phyloP scores from a whole-genome alignment of 2,797 vertebrate genomes.

The Crax fasciolata region DNA sequence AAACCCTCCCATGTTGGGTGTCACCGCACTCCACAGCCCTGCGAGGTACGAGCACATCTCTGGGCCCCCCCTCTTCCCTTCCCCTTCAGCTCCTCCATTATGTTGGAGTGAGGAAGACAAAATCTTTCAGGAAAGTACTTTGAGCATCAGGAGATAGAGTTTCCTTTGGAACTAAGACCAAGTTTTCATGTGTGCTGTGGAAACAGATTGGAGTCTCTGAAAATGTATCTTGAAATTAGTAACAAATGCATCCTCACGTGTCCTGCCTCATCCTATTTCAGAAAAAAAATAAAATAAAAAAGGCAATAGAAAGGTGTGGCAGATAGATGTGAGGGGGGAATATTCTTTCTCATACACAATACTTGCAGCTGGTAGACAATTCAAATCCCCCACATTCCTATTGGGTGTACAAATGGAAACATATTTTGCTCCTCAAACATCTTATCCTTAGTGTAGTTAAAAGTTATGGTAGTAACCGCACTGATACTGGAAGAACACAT shows the following conservation, averaged over 20 bases:
- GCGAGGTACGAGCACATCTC: fast-evolving
- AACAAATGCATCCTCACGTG: background rate
- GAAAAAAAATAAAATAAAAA: background rate
- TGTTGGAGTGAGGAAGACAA: background rate
- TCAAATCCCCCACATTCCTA: background rate
- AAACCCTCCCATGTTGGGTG: background rate
- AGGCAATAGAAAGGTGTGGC: background rate
- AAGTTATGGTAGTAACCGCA: fast-evolving
- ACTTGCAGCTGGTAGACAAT: background rate
- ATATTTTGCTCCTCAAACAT: background rate
- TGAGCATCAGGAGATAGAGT: background rate
- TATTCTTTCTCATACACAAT: background rate
- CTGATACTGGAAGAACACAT: background rate
- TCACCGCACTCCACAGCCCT: background rate
- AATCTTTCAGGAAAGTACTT: background rate
- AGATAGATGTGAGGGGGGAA: background rate
- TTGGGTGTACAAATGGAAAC: background rate
- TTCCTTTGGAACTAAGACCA: background rate
- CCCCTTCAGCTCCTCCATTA: background rate
- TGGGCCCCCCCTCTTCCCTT: background rate
- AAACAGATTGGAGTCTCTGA: background rate
- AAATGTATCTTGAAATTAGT: background rate
- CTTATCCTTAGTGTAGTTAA: background rate
- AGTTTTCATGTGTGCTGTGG: background rate
- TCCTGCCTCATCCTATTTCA: background rate